Evolutionary conservation across 2,888 invertebrate genomes (phyloP), one percentile per base, ranked within the genome.

Genomic region (Andrena praecox): DNA sequence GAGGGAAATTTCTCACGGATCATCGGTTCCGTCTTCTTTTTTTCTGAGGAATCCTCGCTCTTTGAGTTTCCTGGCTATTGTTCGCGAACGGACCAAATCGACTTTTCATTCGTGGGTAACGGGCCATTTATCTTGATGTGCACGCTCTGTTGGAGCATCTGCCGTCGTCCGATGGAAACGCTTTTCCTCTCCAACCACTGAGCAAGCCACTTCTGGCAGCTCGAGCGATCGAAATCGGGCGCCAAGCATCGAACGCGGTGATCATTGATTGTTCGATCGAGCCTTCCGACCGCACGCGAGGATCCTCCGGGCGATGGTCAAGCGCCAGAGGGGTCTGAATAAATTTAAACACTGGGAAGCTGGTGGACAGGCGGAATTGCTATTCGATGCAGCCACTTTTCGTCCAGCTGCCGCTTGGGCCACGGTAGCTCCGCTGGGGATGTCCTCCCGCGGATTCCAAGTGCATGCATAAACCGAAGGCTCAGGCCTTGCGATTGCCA

Each of bases 101-200:
- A 88, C 81, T 85, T 85, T 75, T 85, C 76, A 78, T 83, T 84
- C 78, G 64, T 56, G n/a, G 29, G 79, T 76, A 84, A 78, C 62
- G 73, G 67, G 27, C 66, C 69, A 85, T 89, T 89, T 63, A 86
- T 87, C 83, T 84, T 50, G 60, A 42, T 69, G 78, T 82, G 77
- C 72, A 62, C 60, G 35, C 50, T 74, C 66, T 16, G 62, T 52
- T 52, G 78, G 70, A 62, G 64, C 82, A 89, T 89, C 90, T 90
- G 89, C 85, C 72, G 63, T 20, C 73, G 60, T 75, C 77, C 66
- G 48, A 56, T 66, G 69, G 74, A 68, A 81, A 60, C 52, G 56
- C 20, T 35, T 59, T 72, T 42, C 35, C 27, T 27, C 33, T 16
- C 50, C 2, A 35, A 8, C 24, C 20, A 20, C 20, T 20, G 20